phyloP scores from a whole-genome alignment of 1,140 invertebrate genomes.

The Hyles euphorbiae region DNA sequence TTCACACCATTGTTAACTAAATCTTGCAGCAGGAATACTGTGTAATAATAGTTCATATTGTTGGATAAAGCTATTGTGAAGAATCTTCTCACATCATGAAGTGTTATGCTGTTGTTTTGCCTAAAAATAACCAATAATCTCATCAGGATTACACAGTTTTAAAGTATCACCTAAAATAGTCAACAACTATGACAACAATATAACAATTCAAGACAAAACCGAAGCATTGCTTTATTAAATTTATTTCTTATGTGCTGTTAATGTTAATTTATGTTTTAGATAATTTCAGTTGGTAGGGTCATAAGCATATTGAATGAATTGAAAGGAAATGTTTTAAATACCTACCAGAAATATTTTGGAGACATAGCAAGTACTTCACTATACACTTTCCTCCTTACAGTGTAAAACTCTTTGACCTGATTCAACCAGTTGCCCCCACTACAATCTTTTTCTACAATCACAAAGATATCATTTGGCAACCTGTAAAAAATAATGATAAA shows the following conservation, averaged over 20 bases:
- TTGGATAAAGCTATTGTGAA: slow-evolving; percentile 27
- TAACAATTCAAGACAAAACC: no score
- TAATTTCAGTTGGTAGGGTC: no score
- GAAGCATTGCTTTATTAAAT: no score
- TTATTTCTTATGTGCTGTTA: no score
- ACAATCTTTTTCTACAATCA: slow-evolving; percentile 18
- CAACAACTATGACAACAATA: no score
- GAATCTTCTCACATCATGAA: slow-evolving; percentile 31
- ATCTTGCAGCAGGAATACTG: slow-evolving; percentile 36
- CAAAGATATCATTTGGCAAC: slow-evolving; percentile 19
- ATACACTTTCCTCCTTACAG: slow-evolving; percentile 21
- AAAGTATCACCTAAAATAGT: no score
- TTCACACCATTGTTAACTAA: slow-evolving; percentile 14
- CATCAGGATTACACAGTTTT: no score
- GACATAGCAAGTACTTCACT: slow-evolving; percentile 32
- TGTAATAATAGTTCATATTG: slow-evolving; percentile 31
- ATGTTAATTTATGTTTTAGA: no score
- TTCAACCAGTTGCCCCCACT: slow-evolving; percentile 24
- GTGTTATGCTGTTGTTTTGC: slow-evolving; percentile 20
- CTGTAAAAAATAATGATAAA: slow-evolving; percentile 20
- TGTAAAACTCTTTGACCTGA: slow-evolving; percentile 24
- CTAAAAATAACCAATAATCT: slow-evolving; percentile 12
- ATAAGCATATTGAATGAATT: no score
- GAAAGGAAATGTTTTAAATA: background rate
- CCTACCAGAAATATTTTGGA: slow-evolving; percentile 39